Evolutionary conservation across 2,797 vertebrate species (phyloP).

Genomic region (Mus spretus): DNA sequence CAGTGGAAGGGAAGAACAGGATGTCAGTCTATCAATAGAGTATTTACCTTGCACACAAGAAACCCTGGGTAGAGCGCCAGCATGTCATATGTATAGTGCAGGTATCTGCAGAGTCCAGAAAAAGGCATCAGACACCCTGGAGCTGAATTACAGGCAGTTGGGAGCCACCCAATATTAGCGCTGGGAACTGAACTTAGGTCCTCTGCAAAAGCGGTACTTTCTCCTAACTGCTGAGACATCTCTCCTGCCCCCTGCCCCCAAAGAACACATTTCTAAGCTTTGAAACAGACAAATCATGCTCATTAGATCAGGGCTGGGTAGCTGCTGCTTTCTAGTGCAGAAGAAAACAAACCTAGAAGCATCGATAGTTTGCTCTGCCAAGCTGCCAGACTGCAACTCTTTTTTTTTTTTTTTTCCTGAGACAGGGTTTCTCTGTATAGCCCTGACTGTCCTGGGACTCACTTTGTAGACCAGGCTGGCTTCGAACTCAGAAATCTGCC

Average conservation of each 20-base stretch:
- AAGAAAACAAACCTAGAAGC: neutral
- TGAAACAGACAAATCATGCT: neutral
- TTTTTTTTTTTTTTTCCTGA: no score
- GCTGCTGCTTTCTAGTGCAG: neutral
- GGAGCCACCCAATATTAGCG: neutral
- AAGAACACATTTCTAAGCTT: neutral
- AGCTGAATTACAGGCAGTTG: neutral
- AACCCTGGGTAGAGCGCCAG: neutral
- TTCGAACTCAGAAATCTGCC: no score
- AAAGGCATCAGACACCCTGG: neutral
- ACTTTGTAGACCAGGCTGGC: no score
- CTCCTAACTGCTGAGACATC: neutral
- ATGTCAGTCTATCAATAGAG: neutral
- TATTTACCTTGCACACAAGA: neutral
- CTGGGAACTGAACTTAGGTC: neutral
- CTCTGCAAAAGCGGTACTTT: neutral
- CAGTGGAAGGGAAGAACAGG: neutral
- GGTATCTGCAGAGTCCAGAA: neutral
- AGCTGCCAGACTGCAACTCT: neutral
- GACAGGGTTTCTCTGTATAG: no score
- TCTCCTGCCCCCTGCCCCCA: neutral
- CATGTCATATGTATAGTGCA: no score
- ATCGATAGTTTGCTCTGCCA: neutral
- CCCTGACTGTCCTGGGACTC: no score
- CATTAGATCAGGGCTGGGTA: neutral